Evolutionary conservation across 2,113 vertebrate genomes (phyloP).

Genomic region (Percopsis transmontana): DNA sequence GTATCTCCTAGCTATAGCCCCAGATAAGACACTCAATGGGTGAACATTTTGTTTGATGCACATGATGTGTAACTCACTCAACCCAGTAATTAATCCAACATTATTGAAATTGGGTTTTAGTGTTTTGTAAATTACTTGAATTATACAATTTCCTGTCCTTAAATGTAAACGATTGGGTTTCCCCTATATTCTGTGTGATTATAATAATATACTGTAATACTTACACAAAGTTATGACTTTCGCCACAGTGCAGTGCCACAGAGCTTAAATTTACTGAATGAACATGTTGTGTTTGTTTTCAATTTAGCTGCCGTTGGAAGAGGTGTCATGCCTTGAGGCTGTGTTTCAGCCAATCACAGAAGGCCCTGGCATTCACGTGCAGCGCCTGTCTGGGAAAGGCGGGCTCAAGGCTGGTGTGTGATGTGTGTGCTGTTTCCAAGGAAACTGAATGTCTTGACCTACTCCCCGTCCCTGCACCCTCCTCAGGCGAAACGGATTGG

Average conservation of each 20-base stretch:
- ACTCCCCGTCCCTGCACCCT: slow-evolving; percentile 46
- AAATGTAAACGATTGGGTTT: too few relatives aligned
- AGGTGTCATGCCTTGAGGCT: slow-evolving; percentile 48
- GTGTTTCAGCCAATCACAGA: slow-evolving; percentile 61
- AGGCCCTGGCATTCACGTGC: slow-evolving; percentile 32
- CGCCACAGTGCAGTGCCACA: neutral
- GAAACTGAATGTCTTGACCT: slow-evolving; percentile 61
- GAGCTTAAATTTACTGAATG: slow-evolving; percentile 9
- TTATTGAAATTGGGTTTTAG: too few relatives aligned
- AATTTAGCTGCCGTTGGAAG: slow-evolving; percentile 43
- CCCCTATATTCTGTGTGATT: neutral
- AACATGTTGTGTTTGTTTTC: slow-evolving; percentile 39
- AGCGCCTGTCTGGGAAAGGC: slow-evolving; percentile 35
- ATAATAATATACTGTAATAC: neutral
- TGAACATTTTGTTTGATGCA: too few relatives aligned
- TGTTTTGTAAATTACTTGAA: too few relatives aligned
- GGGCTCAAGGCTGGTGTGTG: slow-evolving; percentile 34
- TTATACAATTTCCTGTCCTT: too few relatives aligned
- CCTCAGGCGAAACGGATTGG: slow-evolving; percentile 44
- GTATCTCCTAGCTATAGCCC: too few relatives aligned
- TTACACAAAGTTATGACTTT: slow-evolving; percentile 9
- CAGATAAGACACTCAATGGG: too few relatives aligned
- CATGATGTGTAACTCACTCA: too few relatives aligned
- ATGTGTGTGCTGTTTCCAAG: slow-evolving; percentile 62
- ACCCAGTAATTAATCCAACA: too few relatives aligned